Base-by-base conservation (phyloP, 2,113 vertebrate species). In the Sceloporus tristichus region DNA sequence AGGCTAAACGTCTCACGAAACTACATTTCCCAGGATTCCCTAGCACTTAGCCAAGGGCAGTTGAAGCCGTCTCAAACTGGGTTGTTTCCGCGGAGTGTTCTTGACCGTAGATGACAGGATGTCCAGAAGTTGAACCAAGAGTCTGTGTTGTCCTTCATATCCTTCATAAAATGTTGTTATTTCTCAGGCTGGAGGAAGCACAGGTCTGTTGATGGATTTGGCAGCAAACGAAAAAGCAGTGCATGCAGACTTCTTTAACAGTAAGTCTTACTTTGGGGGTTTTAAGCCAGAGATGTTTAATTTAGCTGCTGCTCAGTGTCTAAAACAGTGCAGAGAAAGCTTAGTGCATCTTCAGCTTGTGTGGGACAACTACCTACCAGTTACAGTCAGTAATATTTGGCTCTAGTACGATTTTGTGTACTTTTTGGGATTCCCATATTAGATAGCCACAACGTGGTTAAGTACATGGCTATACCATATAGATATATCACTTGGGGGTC, bases 151-250 rank as follows among this genome's bases (percentile, higher is more conserved):
- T 62, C 34, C 34, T 34, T 74, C 9, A 1, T 34, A 53, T 25
- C 34, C 2, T 65, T 85, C 21, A n/a, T 54, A 54, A 80, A 66
- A 27, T n/a, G 40, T 29, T 62, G 23, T 84, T 34, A 1, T 88
- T 85, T 96, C 88, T 5, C 94, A 99, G 98, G 98, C 99, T 90
- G 98, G 98, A 70, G 98, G 98, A 96, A 99, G 98, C 96, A 98
- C 98, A 1, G 98, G 98, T 6, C 97, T 99, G 85, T 91, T 99
- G 23, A 99, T 99, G 99, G 98, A 99, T 91, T 93, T 99, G 95
- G 98, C 99, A 23, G 99, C 99, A 90, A 99, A 99, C 89, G 99
- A 99, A 89, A 99, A 99, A 88, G 98, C 98, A 0, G 98, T 99
- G 9, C 99, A 99, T 84, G 98, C 98, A 0, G 99, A 99, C 92